phyloP scores from a whole-genome alignment of 2,113 vertebrate genomes.

The Psammodynastes pulverulentus region DNA sequence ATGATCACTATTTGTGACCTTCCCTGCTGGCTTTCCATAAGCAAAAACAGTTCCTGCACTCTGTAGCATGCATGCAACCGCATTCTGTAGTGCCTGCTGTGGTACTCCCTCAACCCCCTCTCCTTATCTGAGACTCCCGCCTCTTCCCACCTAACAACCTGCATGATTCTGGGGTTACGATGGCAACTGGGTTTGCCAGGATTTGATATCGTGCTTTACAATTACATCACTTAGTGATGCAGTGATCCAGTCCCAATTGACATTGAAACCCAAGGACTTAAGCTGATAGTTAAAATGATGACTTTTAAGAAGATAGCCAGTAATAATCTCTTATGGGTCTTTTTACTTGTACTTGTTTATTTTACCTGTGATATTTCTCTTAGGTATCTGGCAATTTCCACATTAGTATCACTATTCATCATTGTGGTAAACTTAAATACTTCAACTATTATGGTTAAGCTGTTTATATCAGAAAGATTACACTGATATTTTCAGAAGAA shows the following conservation, averaged over 20 bases:
- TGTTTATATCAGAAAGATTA: background rate
- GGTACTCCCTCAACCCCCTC: background rate
- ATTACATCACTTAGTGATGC: background rate
- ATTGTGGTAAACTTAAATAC: background rate
- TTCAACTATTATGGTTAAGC: accelerated
- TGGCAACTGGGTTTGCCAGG: background rate
- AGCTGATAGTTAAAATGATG: background rate
- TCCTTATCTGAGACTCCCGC: background rate
- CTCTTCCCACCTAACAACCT: background rate
- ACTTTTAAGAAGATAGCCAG: background rate
- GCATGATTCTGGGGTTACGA: background rate
- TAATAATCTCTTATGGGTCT: background rate
- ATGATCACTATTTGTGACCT: background rate
- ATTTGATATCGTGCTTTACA: background rate
- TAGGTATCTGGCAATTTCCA: background rate
- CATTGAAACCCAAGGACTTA: background rate
- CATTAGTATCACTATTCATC: background rate
- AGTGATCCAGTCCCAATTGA: background rate
- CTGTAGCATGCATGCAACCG: background rate
- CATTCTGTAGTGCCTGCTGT: background rate
- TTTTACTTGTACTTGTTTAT: too few relatives aligned
- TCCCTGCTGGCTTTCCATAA: background rate
- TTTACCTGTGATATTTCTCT: background rate
- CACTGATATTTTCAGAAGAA: background rate
- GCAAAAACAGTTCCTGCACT: background rate